Base-by-base conservation (phyloP, 2,797 vertebrate species). In the Paratrypauchen microcephalus region DNA sequence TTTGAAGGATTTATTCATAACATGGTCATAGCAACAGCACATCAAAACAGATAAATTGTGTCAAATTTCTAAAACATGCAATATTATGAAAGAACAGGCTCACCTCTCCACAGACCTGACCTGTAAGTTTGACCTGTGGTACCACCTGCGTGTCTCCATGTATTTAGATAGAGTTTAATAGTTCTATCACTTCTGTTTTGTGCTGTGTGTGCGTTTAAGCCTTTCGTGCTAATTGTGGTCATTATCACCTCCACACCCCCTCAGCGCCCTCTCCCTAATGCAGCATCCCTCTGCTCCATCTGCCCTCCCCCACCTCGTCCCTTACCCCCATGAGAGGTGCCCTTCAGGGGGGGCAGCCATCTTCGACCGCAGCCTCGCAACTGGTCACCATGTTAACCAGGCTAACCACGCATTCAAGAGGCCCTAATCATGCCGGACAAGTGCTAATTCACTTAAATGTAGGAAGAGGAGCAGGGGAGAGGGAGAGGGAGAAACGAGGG, bases 381-480 rank as follows among this genome's bases (percentile, higher is more conserved):
- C 63, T 4, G 21, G 21, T 32, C 26, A 59, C 26, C 57, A 55
- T 18, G 32, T 6, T 61, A 13, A 61, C 18, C 30, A 28, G 8
- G 26, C 63, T 6, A n/a, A 65, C 26, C 8, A 30, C 26, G 63
- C 47, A 65, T 11, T 62, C 36, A 45, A 45, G 60, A 23, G 60
- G n/a, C 21, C 13, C 62, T 64, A 65, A 52, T 50, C 63, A 65
- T 9, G 52, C 28, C 11, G 19, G 45, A 32, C 45, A 65, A 52
- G 63, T n/a, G 47, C 47, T n/a, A 65, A 52, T 50, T 52, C 63
- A 65, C 18, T 2, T n/a, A 65, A 64, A 64, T 48, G 24, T 48
- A 64, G 45, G 5, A 19, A 28, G 7, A 15, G 24, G 55, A 28
- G 52, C 23, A 0, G 5, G 18, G 7, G 6, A 50, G 21, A 11